Percentiles rank a stretch among this genome's conserved stretches.
Evolutionary conservation across 2,113 vertebrate genomes (phyloP).

Genomic region (Crotalus tigris): DNA sequence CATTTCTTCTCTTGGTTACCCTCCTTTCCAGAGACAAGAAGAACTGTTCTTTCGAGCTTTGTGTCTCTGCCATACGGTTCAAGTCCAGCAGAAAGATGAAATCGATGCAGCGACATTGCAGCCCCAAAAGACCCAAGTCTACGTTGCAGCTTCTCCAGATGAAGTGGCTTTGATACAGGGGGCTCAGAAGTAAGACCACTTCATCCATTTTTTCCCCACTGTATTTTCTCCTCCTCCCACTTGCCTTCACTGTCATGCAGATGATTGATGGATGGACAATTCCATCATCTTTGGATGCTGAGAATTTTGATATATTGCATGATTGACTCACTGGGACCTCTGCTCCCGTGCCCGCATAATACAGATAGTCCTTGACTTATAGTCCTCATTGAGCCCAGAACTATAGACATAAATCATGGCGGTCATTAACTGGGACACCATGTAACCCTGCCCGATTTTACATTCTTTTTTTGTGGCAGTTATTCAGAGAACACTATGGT

Average conservation of each 20-base stretch:
- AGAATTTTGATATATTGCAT: not conserved
- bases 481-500: not conserved
- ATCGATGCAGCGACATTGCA: constrained; percentile 58
- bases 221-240: not conserved
- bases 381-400: not conserved
- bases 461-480: not conserved
- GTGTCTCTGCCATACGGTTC: constrained; percentile 94
- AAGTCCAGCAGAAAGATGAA: constrained; percentile 79
- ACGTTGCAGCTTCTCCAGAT: constrained; percentile 92
- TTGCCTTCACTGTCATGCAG: not conserved
- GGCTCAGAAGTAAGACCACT: constrained; percentile 83
- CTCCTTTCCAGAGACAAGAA: constrained; percentile 78
- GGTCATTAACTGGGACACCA: not conserved
- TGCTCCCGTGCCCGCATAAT: not conserved
- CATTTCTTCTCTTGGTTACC: not conserved
- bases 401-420: not conserved
- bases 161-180: constrained; percentile 94
- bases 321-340: not conserved
- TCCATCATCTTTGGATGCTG: too few relatives aligned
- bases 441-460: not conserved
- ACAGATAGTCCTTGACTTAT: not conserved
- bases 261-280: accelerated
- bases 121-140: constrained; percentile 64
- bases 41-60: constrained; percentile 93
- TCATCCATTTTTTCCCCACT: not conserved